These are phyloP conservation scores for Dreissena rostriformis DNA, from an alignment of 1,140 invertebrate genomes.

Conservation along the genomic window DNA sequence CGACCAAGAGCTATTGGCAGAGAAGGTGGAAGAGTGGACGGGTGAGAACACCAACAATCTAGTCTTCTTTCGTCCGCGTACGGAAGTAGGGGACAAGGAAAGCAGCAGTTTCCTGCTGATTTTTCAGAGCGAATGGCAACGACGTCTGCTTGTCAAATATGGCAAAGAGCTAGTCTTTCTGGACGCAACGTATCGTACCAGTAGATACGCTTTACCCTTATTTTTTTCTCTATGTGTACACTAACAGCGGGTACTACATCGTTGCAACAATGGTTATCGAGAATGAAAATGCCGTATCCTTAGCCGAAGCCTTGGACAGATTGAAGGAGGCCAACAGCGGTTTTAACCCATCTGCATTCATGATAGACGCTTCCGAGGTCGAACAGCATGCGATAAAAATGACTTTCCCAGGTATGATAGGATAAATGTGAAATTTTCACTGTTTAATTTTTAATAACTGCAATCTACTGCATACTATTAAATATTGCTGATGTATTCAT, in stretches of 20 bases:
- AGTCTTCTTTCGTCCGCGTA: no score
- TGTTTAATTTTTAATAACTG: no score
- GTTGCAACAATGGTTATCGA: not conserved
- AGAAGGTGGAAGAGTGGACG: slow-evolving; percentile 3
- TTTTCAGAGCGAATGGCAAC: not conserved
- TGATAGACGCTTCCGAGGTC: not conserved
- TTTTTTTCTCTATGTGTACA: not conserved
- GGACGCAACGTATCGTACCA: slow-evolving; percentile 4
- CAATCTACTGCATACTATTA: no score
- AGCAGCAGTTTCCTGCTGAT: not conserved
- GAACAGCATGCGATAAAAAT: not conserved
- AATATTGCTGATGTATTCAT: no score
- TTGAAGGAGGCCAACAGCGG: not conserved
- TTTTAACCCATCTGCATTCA: not conserved
- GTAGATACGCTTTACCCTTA: not conserved
- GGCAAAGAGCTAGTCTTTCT: not conserved
- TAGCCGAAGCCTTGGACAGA: not conserved
- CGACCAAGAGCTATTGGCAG: not conserved
- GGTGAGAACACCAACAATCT: not conserved
- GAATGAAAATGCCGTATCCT: not conserved
- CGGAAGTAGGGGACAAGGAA: not conserved
- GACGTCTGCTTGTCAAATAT: not conserved
- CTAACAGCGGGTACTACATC: slow-evolving; percentile 5
- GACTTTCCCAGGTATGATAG: no score
- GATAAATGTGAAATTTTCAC: no score